A percentile compares a stretch with the other conserved stretches of the same genome.
Conservation (phyloP, 2,113 vertebrate genomes). For the Lethenteron reissneri region DNA sequence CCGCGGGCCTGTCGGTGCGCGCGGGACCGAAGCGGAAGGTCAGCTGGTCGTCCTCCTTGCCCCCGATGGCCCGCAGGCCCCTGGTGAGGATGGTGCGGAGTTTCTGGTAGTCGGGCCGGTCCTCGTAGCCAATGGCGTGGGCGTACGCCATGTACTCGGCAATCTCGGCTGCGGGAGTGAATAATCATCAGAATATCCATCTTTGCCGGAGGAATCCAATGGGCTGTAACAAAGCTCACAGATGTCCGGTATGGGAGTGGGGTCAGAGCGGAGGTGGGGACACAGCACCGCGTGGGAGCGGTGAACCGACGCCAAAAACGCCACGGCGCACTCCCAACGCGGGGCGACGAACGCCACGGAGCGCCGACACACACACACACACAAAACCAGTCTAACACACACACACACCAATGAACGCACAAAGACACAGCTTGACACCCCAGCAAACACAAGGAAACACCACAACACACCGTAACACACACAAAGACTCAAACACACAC, state of each 20-base stretch:
- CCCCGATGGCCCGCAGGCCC: slow-evolving; percentile 43
- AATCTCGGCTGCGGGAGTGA: slow-evolving; percentile 41
- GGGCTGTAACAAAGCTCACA: not conserved
- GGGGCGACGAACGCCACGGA: too few relatives aligned
- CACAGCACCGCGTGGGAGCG: not conserved
- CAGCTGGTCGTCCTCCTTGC: slow-evolving; percentile 43
- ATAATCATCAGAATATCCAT: not conserved
- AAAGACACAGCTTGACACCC: not conserved
- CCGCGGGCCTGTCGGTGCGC: too few relatives aligned
- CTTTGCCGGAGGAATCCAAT: not conserved
- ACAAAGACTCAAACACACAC: slow-evolving; percentile 3
- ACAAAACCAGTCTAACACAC: too few relatives aligned
- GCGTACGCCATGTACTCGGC: slow-evolving; percentile 57
- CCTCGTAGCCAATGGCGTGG: slow-evolving; percentile 38
- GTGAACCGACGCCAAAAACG: not conserved
- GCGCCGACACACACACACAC: too few relatives aligned
- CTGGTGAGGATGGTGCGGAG: slow-evolving; percentile 45
- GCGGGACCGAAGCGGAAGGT: slow-evolving; percentile 20
- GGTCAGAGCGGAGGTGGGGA: not conserved
- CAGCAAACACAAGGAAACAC: too few relatives aligned
- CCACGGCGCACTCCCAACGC: too few relatives aligned
- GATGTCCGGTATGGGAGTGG: not conserved
- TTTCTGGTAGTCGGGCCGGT: slow-evolving; percentile 47
- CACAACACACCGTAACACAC: not conserved
- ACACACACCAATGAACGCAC: not conserved